A percentile compares a stretch with the other conserved stretches of the same genome.
These are phyloP conservation scores for Gallinago solitaria DNA, from an alignment of 2,797 vertebrate genomes.

Conservation along the genomic window DNA sequence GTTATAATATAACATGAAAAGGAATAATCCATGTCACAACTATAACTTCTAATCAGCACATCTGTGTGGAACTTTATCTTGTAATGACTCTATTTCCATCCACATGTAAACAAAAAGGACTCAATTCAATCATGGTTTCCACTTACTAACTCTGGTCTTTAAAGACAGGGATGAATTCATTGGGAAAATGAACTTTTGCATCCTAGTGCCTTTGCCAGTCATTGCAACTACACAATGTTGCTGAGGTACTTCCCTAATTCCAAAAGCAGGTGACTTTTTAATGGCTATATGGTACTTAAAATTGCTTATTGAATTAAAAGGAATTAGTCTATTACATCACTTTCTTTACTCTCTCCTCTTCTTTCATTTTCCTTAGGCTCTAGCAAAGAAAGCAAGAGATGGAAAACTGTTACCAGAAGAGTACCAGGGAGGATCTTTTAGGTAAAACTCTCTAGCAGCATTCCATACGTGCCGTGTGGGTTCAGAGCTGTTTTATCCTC, in stretches of 20 bases:
- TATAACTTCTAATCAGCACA: not conserved
- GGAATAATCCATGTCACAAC: not conserved
- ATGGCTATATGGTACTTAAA: not conserved
- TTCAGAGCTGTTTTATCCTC: not conserved
- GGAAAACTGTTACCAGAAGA: conserved; percentile 95
- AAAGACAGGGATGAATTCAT: not conserved
- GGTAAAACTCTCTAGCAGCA: conserved; percentile 77
- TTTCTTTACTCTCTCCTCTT: not conserved
- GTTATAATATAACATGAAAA: not conserved
- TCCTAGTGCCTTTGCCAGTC: not conserved
- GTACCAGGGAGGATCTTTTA: conserved; percentile 96
- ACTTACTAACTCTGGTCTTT: not conserved
- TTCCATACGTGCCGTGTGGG: not conserved
- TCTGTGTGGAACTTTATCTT: not conserved
- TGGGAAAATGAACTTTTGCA: not conserved
- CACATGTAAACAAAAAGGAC: not conserved
- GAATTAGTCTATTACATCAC: not conserved
- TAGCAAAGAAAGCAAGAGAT: conserved; percentile 93
- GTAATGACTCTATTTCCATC: not conserved
- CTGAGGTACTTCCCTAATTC: not conserved
- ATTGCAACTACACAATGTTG: not conserved
- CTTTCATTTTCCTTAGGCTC: conserved; percentile 72
- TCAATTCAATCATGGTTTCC: not conserved
- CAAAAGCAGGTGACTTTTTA: not conserved
- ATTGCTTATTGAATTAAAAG: not conserved